These are phyloP conservation scores for Balearica regulorum DNA, from an alignment of 2,797 vertebrate genomes.

Conservation along the genomic window DNA sequence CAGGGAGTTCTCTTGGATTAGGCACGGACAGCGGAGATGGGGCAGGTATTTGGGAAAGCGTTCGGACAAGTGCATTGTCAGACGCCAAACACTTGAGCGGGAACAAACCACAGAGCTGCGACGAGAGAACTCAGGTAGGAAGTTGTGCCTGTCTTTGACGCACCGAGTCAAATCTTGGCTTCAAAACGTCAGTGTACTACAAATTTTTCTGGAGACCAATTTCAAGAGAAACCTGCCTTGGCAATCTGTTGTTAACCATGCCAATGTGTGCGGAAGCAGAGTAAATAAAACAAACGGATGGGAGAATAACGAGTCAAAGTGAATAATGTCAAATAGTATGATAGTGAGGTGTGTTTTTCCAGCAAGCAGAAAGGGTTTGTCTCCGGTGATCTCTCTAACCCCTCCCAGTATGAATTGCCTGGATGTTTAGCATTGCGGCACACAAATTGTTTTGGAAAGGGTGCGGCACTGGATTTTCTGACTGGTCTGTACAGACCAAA, in stretches of 20 bases:
- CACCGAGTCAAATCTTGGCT: neutral
- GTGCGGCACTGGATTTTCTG: neutral
- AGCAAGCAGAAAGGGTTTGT: neutral
- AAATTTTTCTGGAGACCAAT: neutral
- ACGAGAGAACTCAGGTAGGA: too few species aligned
- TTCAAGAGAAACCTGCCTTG: neutral
- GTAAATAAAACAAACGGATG: neutral
- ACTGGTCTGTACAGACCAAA: neutral
- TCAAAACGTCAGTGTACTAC: neutral
- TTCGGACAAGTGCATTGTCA: fast-evolving
- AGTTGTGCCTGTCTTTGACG: neutral
- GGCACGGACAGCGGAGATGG: fast-evolving
- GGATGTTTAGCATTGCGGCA: neutral
- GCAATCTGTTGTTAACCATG: neutral
- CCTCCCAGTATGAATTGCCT: neutral
- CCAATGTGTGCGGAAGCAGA: neutral
- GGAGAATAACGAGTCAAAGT: neutral
- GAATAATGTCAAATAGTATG: neutral
- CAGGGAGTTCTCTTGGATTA: neutral
- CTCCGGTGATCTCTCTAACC: neutral
- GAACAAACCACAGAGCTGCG: fast-evolving
- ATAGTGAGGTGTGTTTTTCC: neutral
- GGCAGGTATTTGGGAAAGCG: neutral
- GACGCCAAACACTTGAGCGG: fast-evolving
- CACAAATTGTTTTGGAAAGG: neutral